Evolutionary conservation across 2,797 vertebrate genomes (phyloP).

Genomic region (Pagetopsis macropterus): DNA sequence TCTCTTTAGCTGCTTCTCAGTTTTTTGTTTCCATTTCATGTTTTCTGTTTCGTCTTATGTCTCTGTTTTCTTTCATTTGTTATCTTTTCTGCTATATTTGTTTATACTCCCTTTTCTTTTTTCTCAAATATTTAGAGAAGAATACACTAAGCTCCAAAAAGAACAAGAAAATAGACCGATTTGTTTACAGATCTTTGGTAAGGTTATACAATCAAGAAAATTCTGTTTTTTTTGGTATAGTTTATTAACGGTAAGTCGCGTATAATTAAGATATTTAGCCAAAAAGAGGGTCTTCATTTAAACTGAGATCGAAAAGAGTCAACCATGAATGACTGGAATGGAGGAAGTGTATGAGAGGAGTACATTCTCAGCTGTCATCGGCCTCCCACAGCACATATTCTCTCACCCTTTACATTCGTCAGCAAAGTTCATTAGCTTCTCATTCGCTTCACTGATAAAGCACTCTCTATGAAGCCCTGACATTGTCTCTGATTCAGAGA

Average conservation of each 20-base stretch:
- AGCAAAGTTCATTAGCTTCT: conserved; percentile 64
- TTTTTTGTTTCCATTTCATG: not conserved
- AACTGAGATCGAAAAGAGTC: not conserved
- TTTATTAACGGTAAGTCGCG: not conserved
- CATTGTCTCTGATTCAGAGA: conserved; percentile 19
- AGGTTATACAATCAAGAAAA: too few relatives aligned
- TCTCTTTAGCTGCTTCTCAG: not conserved
- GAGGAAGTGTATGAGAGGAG: conserved; percentile 14
- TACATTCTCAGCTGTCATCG: conserved; percentile 23
- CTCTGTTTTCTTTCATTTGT: not conserved
- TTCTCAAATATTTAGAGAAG: not conserved
- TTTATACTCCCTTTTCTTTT: not conserved
- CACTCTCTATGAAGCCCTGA: conserved; percentile 36
- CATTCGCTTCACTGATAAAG: conserved; percentile 50
- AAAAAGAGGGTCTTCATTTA: not conserved
- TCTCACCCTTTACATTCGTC: conserved; percentile 42
- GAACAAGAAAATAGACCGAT: too few relatives aligned
- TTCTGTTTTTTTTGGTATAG: too few relatives aligned
- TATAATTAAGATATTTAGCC: not conserved
- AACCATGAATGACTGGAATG: not conserved
- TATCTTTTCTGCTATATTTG: not conserved
- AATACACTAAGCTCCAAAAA: not conserved
- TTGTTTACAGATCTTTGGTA: too few relatives aligned
- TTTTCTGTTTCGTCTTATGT: not conserved
- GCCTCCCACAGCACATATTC: conserved; percentile 56